A percentile compares a stretch with the other conserved stretches of the same genome.
phyloP scores from a whole-genome alignment of 2,888 invertebrate genomes.

The Rhagonycha lutea region DNA sequence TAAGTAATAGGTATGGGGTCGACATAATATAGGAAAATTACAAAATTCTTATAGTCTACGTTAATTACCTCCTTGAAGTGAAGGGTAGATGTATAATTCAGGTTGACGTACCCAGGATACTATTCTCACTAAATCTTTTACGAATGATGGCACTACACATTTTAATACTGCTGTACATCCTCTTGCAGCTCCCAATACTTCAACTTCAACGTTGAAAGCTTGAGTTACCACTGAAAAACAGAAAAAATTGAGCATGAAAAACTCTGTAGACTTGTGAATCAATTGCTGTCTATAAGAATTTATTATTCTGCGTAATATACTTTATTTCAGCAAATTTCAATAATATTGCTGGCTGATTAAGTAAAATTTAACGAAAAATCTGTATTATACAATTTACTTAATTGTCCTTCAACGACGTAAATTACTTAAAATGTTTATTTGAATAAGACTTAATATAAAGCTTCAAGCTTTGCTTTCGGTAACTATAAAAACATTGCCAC shows the following conservation, averaged over 20 bases:
- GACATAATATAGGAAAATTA: background rate
- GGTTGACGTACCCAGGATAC: constrained; percentile 78
- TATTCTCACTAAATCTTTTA: constrained; percentile 74
- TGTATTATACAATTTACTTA: background rate
- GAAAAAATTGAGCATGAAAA: background rate
- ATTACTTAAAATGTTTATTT: background rate
- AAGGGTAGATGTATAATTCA: constrained; percentile 73
- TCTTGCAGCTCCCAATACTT: constrained; percentile 69
- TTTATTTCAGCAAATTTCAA: background rate
- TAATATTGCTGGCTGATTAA: background rate
- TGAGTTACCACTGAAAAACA: constrained; percentile 70
- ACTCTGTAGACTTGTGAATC: background rate
- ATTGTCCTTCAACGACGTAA: background rate
- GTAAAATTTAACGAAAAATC: background rate
- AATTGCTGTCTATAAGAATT: background rate
- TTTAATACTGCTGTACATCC: constrained; percentile 75
- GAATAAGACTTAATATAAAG: background rate
- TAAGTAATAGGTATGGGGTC: no score
- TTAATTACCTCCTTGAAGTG: constrained; percentile 72
- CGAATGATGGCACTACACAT: constrained; percentile 73
- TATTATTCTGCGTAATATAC: background rate
- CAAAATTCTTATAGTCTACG: background rate
- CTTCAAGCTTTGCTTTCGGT: background rate
- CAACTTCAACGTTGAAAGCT: constrained; percentile 73
- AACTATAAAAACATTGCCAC: background rate